Base-by-base conservation (phyloP, 2,113 vertebrate species). In the Arizona elegans region DNA sequence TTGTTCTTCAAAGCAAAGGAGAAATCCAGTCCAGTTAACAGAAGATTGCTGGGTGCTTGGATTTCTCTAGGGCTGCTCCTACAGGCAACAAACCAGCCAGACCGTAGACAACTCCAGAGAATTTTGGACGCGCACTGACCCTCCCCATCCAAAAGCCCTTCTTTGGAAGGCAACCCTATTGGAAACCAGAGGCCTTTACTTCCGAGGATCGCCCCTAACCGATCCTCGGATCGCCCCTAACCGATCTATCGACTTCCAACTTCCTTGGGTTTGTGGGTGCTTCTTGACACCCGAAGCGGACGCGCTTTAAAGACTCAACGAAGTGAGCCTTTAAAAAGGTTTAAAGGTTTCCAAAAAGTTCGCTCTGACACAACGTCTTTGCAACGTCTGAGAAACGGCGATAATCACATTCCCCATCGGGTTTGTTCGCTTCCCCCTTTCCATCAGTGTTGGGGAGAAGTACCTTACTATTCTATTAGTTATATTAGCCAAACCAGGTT, bases 351-450 rank as follows among this genome's bases (percentile, higher is more conserved):
- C 15, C 52, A 33, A 54, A 29, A 54, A 54, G 26, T 88, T 89
- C 21, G 33, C 55, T 6, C 8, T 7, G n/a, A 53, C 21, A 8
- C 43, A 12, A 8, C 3, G 0, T 17, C 33, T 1, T 1, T 8
- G 21, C 87, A 70, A 13, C 54, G 75, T 24, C 52, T 43, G 17
- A 85, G 53, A 23, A 65, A 70, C 4, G 2, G 24, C 26, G 3
- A 19, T 1, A 81, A 19, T 47, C 43, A 47, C 33, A 0, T 81
- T 81, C 33, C 3, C 70, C 3, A 21, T 8, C 7, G 15, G 15
- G 17, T 8, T 81, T 81, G 17, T 19, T 38, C 38, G 33, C 2
- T 38, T 26, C 10, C 11, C 62, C 62, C 0, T 4, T 70, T 38
- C 33, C 7, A 3, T 38, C 75, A 4, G n/a, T 2, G 70, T 8